phyloP scores from a whole-genome alignment of 2,113 vertebrate species.

The Xiphophorus hellerii region DNA sequence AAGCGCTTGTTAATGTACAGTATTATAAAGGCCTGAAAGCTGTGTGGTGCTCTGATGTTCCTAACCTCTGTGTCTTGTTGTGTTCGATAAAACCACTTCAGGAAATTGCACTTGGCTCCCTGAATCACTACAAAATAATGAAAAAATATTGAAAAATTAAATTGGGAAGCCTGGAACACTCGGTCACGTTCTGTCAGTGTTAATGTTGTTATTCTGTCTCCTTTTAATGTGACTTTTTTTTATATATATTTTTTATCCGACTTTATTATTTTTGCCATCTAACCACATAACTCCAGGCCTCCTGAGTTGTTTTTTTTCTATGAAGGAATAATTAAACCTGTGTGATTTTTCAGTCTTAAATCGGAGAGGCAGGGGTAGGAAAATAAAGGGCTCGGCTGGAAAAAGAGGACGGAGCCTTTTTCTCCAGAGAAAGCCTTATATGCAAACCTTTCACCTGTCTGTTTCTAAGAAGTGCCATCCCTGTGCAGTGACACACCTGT shows the following conservation, averaged over 20 bases:
- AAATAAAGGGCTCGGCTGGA: slow-evolving; percentile 43
- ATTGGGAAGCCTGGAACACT: slow-evolving; percentile 27
- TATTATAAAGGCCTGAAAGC: slow-evolving; percentile 93
- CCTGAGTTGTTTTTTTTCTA: slow-evolving; percentile 80
- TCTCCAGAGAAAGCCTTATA: slow-evolving; percentile 93
- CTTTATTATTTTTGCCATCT: slow-evolving; percentile 74
- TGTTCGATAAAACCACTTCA: slow-evolving; percentile 94
- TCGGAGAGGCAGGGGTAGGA: slow-evolving; percentile 77
- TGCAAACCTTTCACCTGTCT: slow-evolving; percentile 96
- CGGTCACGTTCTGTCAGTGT: slow-evolving; percentile 88
- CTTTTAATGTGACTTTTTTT: slow-evolving; percentile 80
- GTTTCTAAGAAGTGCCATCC: slow-evolving; percentile 82
- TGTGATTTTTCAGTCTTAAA: slow-evolving; percentile 94
- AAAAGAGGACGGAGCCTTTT: slow-evolving; percentile 86
- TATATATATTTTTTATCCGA: slow-evolving; percentile 79
- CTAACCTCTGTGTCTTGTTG: slow-evolving; percentile 92
- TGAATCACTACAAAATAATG: slow-evolving; percentile 64
- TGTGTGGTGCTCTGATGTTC: slow-evolving; percentile 94
- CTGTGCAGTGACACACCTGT: slow-evolving; percentile 88
- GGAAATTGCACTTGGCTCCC: slow-evolving; percentile 80
- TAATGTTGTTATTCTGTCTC: slow-evolving; percentile 80
- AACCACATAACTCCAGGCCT: slow-evolving; percentile 96
- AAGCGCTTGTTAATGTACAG: slow-evolving; percentile 88
- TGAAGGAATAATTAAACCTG: slow-evolving; percentile 94
- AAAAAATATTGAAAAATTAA: slow-evolving; percentile 64